Conservation (phyloP, 2,888 invertebrate species). For the Eubasilissa splendida region DNA sequence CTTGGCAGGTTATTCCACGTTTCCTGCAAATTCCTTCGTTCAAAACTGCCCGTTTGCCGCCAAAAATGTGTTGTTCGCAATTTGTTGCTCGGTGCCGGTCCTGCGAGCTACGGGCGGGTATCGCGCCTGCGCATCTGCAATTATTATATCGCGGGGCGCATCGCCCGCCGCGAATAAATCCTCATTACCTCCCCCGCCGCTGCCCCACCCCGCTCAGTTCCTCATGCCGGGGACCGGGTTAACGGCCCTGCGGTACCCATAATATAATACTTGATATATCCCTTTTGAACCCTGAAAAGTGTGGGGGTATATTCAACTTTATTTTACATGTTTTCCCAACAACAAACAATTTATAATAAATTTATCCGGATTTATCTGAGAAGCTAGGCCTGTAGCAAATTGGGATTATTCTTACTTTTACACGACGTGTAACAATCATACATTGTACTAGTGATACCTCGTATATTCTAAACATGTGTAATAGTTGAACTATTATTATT, state of each 20-base stretch:
- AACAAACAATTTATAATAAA: too few species aligned
- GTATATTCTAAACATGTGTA: too few species aligned
- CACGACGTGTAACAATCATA: too few species aligned
- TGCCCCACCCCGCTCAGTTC: not conserved
- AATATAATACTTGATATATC: not conserved
- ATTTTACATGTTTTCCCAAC: too few species aligned
- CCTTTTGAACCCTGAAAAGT: slow-evolving; percentile 5
- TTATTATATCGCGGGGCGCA: slow-evolving; percentile 12
- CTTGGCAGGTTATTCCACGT: too few species aligned
- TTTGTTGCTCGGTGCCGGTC: not conserved
- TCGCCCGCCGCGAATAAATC: slow-evolving; percentile 25
- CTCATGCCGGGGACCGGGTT: not conserved
- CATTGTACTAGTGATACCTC: too few species aligned
- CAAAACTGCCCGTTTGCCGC: not conserved
- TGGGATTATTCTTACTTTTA: too few species aligned
- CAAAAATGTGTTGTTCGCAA: not conserved
- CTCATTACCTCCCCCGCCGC: slow-evolving; percentile 1
- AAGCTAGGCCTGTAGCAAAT: too few species aligned
- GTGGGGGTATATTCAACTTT: too few species aligned
- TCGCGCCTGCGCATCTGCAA: slow-evolving; percentile 27
- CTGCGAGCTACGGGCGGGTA: slow-evolving; percentile 2
- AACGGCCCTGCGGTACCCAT: slow-evolving; percentile 17
- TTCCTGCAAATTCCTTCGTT: not conserved
- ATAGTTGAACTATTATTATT: too few species aligned
- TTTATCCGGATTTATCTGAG: too few species aligned